Conservation (phyloP, 2,113 vertebrate species). For the Emydocephalus ijimae region DNA sequence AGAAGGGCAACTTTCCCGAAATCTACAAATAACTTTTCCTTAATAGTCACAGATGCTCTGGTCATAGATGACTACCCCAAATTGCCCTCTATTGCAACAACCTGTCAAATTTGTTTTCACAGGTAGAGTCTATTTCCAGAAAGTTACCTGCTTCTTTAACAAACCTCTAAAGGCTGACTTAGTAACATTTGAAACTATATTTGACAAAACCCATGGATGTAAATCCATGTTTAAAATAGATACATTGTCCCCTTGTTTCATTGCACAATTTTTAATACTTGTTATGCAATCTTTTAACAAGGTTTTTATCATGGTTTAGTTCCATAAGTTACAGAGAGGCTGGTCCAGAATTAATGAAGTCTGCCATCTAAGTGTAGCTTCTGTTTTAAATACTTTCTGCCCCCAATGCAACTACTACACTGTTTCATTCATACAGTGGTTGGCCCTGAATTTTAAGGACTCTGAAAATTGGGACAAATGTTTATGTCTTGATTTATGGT, state of each 20-base stretch:
- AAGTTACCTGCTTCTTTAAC: neutral
- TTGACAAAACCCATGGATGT: neutral
- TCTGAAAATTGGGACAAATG: slow-evolving; percentile 18
- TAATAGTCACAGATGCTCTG: neutral
- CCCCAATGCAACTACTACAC: neutral
- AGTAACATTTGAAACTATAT: neutral
- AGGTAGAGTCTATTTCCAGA: neutral
- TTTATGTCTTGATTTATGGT: slow-evolving; percentile 26
- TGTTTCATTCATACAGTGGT: neutral
- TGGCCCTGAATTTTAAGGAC: neutral
- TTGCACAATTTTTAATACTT: neutral
- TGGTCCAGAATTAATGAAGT: neutral
- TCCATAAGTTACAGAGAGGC: neutral
- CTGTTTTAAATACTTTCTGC: neutral
- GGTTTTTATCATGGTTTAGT: neutral
- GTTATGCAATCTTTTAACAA: neutral
- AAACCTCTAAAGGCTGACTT: neutral
- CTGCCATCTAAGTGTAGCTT: neutral
- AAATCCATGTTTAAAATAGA: neutral
- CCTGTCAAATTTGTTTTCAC: neutral
- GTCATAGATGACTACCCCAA: neutral
- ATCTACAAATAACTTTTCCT: neutral
- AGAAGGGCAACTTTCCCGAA: neutral
- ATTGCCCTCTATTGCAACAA: neutral
- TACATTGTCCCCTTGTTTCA: neutral